A percentile compares a stretch with the other conserved stretches of the same genome.
Evolutionary conservation across 2,113 vertebrate genomes (phyloP).

Genomic region (human): GRCh38 chr16:68562501-68563000

Average conservation of each 20-base stretch:
- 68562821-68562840: slow-evolving; percentile 24
- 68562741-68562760: neutral
- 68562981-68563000: slow-evolving; percentile 50
- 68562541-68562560: too few species aligned
- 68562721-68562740: neutral
- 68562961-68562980: slow-evolving; percentile 40
- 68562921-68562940: slow-evolving; percentile 4
- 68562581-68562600: neutral
- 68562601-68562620: slow-evolving; percentile 34
- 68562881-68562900: neutral
- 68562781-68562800: neutral
- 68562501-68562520: neutral
- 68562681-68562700: neutral
- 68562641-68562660: slow-evolving; percentile 45
- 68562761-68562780: neutral
- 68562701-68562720: neutral
- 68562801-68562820: neutral
- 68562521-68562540: neutral
- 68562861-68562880: neutral
- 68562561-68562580: slow-evolving; percentile 2
- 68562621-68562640: neutral
- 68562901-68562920: neutral
- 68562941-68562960: slow-evolving; percentile 18
- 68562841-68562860: neutral
- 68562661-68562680: neutral